These are phyloP conservation scores for Isaurus tuberculatus DNA, from an alignment of 92 coral and sea anemone species.

Conservation along the genomic window DNA sequence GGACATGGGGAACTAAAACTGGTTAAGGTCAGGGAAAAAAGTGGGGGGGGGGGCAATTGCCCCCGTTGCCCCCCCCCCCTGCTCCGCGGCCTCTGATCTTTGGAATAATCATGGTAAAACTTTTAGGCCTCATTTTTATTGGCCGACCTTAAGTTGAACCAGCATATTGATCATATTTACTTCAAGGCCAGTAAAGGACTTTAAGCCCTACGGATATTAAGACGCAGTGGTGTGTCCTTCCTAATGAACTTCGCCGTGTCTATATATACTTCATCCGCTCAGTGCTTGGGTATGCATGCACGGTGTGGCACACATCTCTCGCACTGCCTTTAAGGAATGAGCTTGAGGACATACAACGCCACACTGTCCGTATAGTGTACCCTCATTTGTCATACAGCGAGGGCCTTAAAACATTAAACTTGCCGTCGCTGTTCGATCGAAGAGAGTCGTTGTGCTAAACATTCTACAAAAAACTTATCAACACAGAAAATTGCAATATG, in stretches of 20 bases:
- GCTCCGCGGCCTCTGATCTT: too few relatives aligned
- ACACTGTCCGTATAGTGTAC: neutral
- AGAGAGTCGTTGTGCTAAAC: constrained; percentile 1
- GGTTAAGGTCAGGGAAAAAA: too few relatives aligned
- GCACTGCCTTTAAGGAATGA: constrained; percentile 40
- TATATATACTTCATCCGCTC: constrained; percentile 19
- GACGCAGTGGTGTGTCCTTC: constrained; percentile 4
- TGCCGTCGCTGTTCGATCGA: too few relatives aligned
- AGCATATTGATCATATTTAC: constrained; percentile 23
- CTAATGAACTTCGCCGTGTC: constrained; percentile 9
- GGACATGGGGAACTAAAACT: too few relatives aligned
- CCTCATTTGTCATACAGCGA: too few relatives aligned
- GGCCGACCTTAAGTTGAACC: constrained; percentile 39
- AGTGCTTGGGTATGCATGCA: constrained; percentile 47
- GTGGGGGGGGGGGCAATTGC: too few relatives aligned
- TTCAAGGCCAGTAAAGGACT: constrained; percentile 43
- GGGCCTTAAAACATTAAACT: too few relatives aligned
- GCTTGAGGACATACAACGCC: constrained; percentile 44
- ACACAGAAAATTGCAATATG: too few relatives aligned
- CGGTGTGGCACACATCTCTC: constrained; percentile 54
- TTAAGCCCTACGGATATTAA: constrained; percentile 26
- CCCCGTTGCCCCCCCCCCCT: too few relatives aligned
- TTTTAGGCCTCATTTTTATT: constrained; percentile 17
- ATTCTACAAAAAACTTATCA: too few relatives aligned
- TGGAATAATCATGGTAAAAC: neutral